Percentiles rank a stretch among this genome's conserved stretches.
These are phyloP conservation scores for Cyphomyrus plagiostoma DNA, from an alignment of 2,113 vertebrate species.

Conservation along the genomic window DNA sequence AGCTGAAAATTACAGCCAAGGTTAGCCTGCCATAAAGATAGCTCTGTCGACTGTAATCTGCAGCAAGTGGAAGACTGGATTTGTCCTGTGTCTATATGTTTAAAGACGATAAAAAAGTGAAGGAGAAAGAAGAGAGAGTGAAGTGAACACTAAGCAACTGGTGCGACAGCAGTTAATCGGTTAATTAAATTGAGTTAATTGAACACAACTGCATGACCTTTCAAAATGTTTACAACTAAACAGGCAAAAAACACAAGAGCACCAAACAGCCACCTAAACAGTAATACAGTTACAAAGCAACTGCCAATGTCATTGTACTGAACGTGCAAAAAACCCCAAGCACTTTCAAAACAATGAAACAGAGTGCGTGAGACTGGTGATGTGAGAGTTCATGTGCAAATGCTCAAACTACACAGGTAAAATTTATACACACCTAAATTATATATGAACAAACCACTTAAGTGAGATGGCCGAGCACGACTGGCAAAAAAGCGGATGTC, in stretches of 20 bases:
- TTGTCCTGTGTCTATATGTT: neutral
- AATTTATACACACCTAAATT: constrained; percentile 10
- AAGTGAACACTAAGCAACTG: neutral
- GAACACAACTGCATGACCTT: neutral
- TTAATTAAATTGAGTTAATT: neutral
- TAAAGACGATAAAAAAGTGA: neutral
- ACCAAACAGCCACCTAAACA: neutral
- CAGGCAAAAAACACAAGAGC: neutral
- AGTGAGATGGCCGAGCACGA: constrained; percentile 9
- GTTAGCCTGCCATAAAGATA: neutral
- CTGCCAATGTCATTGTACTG: neutral
- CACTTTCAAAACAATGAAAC: neutral
- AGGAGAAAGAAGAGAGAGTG: neutral
- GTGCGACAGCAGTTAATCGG: neutral
- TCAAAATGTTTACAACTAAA: neutral
- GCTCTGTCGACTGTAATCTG: neutral
- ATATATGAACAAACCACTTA: neutral
- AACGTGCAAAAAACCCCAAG: neutral
- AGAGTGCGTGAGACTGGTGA: neutral
- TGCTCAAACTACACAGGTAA: neutral
- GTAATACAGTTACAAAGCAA: neutral
- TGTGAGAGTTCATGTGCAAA: neutral
- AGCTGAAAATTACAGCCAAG: neutral
- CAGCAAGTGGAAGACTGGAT: neutral
- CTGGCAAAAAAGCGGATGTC: constrained; percentile 3